A percentile compares a stretch with the other conserved stretches of the same genome.
These are phyloP conservation scores for Adela reaumurella DNA, from an alignment of 2,888 invertebrate species.

Conservation along the genomic window DNA sequence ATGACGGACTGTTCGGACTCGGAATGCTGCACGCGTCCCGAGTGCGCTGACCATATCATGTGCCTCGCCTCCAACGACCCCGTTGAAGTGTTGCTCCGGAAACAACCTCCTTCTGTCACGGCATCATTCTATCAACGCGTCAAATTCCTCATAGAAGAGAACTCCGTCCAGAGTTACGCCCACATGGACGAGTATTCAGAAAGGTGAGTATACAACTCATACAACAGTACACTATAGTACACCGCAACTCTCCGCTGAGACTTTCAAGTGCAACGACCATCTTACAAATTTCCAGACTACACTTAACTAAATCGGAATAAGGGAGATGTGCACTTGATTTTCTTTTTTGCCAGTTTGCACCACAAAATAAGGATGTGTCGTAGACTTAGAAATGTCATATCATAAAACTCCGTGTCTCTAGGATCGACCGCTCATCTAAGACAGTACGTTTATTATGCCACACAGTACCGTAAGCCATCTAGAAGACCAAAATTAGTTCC, in stretches of 20 bases:
- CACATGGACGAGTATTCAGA: constrained; percentile 97
- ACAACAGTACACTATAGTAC: too few species aligned
- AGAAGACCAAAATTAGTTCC: not conserved
- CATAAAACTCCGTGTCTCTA: not conserved
- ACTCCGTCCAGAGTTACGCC: constrained; percentile 97
- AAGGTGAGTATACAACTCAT: constrained; percentile 70
- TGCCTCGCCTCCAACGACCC: constrained; percentile 96
- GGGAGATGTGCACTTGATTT: too few species aligned
- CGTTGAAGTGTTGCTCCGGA: constrained; percentile 90
- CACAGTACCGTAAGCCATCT: not conserved
- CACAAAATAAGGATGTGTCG: too few species aligned
- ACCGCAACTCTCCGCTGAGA: too few species aligned
- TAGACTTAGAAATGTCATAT: too few species aligned
- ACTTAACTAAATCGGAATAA: too few species aligned
- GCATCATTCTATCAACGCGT: constrained; percentile 97
- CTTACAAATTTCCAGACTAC: too few species aligned
- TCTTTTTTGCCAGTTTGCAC: too few species aligned
- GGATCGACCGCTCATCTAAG: not conserved
- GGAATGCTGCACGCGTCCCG: constrained; percentile 90
- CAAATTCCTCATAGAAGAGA: constrained; percentile 97
- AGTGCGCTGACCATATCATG: constrained; percentile 88
- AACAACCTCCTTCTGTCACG: constrained; percentile 94
- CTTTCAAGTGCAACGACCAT: too few species aligned
- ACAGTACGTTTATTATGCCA: not conserved
- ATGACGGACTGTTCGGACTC: constrained; percentile 98